Conservation (phyloP, 1,140 invertebrate species). For the Euwallacea similis region DNA sequence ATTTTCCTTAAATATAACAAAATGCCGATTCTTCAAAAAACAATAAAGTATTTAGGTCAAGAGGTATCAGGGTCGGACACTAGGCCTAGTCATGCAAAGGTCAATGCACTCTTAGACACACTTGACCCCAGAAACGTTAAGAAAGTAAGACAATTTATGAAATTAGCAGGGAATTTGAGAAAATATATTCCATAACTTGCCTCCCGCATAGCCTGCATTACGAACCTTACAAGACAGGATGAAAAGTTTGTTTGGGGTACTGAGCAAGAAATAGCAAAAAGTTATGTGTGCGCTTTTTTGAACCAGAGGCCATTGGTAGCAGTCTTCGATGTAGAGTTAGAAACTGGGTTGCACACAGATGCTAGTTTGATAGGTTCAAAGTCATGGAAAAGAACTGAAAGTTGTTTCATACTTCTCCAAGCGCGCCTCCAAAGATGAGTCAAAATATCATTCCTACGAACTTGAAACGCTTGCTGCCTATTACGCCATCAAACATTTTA, state of each 20-base stretch:
- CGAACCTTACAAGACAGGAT: constrained; percentile 32
- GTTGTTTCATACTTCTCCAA: constrained; percentile 39
- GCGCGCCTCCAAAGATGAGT: constrained; percentile 29
- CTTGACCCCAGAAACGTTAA: constrained; percentile 42
- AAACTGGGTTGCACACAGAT: too few species aligned
- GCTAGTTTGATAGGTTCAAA: constrained; percentile 49
- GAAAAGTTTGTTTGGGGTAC: constrained; percentile 31
- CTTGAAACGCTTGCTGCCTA: constrained; percentile 16
- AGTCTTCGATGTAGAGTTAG: constrained; percentile 12
- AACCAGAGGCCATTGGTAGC: constrained; percentile 8
- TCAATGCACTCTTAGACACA: constrained; percentile 36
- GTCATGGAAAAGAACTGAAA: constrained; percentile 7
- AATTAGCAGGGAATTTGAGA: constrained; percentile 49
- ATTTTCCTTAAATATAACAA: constrained; percentile 33
- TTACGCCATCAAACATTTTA: constrained; percentile 47
- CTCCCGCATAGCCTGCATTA: constrained; percentile 34
- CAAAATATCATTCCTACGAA: constrained; percentile 33
- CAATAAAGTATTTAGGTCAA: constrained; percentile 32
- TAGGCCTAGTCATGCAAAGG: constrained; percentile 39
- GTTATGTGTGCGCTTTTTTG: constrained; percentile 17
- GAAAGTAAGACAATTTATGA: constrained; percentile 51
- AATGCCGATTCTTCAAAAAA: constrained; percentile 30
- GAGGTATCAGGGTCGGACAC: constrained; percentile 28
- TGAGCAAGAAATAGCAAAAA: constrained; percentile 39
- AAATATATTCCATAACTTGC: constrained; percentile 44